Percentiles rank a stretch among this genome's conserved stretches.
Conservation (phyloP, 2,113 vertebrate genomes). For the Mirza zaza region DNA sequence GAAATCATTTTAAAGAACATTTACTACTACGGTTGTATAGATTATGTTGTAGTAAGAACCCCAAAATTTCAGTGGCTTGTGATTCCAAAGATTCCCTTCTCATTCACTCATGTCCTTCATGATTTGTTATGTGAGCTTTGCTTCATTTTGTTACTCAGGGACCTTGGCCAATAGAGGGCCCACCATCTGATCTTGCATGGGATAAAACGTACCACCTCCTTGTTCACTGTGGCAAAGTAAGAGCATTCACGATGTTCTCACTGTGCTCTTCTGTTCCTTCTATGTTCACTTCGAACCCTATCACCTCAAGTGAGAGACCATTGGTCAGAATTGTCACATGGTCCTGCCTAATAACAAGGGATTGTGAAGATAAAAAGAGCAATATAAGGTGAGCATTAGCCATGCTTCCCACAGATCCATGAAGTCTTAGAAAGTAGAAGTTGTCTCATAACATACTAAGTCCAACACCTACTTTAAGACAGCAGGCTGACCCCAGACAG, state of each 20-base stretch:
- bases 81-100: not conserved
- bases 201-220: not conserved
- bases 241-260: not conserved
- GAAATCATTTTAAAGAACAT: not conserved
- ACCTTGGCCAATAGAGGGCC: fast-evolving
- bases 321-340: not conserved
- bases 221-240: no score
- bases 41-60: not conserved
- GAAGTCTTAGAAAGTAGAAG: not conserved
- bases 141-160: not conserved
- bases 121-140: not conserved
- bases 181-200: fast-evolving
- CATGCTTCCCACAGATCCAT: not conserved
- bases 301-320: not conserved
- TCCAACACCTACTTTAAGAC: not conserved
- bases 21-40: not conserved
- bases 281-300: not conserved
- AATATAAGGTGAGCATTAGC: not conserved
- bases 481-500: not conserved
- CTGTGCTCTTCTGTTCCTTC: not conserved
- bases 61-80: not conserved
- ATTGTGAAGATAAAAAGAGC: not conserved
- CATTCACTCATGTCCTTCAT: not conserved
- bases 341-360: not conserved
- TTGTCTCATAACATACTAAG: not conserved